These are phyloP conservation scores for Trichacis sp. DNA, from an alignment of 2,888 invertebrate genomes.

Conservation along the genomic window DNA sequence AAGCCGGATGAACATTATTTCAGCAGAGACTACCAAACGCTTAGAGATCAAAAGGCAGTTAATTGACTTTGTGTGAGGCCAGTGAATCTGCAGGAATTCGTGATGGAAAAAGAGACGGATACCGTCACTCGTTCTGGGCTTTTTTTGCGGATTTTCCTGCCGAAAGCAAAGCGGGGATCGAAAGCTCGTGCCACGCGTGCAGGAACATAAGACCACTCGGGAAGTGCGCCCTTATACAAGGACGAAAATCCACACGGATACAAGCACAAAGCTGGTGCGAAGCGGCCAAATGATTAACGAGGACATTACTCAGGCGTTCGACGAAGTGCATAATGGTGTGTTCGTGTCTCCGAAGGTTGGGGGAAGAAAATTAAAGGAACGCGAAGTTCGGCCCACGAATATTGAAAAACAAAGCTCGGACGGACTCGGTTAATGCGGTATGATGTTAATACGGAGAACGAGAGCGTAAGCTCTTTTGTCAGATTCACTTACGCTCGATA, in stretches of 20 bases:
- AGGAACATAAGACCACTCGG: neutral
- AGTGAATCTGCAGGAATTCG: slow-evolving; percentile 24
- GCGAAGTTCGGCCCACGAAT: slow-evolving; percentile 15
- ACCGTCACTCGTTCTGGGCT: slow-evolving; percentile 2
- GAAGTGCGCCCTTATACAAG: slow-evolving; percentile 12
- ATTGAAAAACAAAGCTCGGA: slow-evolving; percentile 16
- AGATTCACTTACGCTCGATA: slow-evolving; percentile 13
- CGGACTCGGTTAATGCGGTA: slow-evolving; percentile 10
- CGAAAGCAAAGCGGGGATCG: slow-evolving; percentile 14
- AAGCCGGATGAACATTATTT: neutral
- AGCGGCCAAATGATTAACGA: slow-evolving; percentile 45
- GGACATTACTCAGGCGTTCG: slow-evolving; percentile 46
- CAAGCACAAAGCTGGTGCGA: slow-evolving; percentile 26
- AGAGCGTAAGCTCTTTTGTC: neutral
- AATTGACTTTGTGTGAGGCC: slow-evolving; percentile 32
- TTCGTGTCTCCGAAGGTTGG: slow-evolving; percentile 32
- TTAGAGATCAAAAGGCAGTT: slow-evolving; percentile 22
- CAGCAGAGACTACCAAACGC: neutral
- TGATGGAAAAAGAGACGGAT: slow-evolving; percentile 1
- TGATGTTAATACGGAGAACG: neutral
- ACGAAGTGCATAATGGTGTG: slow-evolving; percentile 47
- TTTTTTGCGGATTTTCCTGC: slow-evolving; percentile 23
- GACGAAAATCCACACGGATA: neutral
- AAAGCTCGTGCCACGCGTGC: slow-evolving; percentile 24
- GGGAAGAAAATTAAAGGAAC: slow-evolving; percentile 40